Evolutionary conservation across 2,888 invertebrate genomes (phyloP).

Genomic region (Dasypogon diadema): DNA sequence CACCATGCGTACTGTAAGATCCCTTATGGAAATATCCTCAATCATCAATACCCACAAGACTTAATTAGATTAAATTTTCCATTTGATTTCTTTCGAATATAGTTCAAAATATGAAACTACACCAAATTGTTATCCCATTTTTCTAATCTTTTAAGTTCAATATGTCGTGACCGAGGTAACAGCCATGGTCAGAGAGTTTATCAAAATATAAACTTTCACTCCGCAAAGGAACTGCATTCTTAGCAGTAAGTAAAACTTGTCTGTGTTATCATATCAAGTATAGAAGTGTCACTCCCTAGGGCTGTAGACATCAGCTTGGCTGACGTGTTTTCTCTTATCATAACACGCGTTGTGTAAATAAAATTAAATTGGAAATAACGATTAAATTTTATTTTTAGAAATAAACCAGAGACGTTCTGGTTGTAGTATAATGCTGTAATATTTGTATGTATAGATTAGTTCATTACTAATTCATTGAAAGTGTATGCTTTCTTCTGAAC

Average conservation of each 20-base stretch:
- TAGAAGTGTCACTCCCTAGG: neutral
- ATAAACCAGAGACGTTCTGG: too few species aligned
- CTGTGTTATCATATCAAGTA: neutral
- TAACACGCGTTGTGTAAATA: conserved; percentile 36
- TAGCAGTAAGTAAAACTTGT: neutral
- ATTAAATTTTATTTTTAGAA: neutral
- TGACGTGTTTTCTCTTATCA: conserved; percentile 1
- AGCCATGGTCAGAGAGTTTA: conserved; percentile 23
- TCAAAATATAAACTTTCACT: conserved; percentile 30
- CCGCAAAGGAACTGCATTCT: neutral
- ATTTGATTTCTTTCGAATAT: neutral
- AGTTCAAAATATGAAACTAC: neutral
- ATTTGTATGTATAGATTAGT: too few species aligned
- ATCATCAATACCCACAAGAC: too few species aligned
- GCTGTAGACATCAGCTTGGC: neutral
- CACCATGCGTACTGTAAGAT: too few species aligned
- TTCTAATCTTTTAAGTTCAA: conserved; percentile 1
- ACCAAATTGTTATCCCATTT: neutral
- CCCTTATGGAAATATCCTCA: too few species aligned
- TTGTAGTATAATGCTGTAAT: too few species aligned
- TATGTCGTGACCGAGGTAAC: conserved; percentile 23
- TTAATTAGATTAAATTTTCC: neutral
- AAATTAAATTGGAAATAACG: conserved; percentile 13
- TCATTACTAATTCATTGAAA: too few species aligned
- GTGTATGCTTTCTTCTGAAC: too few species aligned